A percentile compares a stretch with the other conserved stretches of the same genome.
phyloP scores from a whole-genome alignment of 2,113 vertebrate species.

The Erpornis zantholeuca region DNA sequence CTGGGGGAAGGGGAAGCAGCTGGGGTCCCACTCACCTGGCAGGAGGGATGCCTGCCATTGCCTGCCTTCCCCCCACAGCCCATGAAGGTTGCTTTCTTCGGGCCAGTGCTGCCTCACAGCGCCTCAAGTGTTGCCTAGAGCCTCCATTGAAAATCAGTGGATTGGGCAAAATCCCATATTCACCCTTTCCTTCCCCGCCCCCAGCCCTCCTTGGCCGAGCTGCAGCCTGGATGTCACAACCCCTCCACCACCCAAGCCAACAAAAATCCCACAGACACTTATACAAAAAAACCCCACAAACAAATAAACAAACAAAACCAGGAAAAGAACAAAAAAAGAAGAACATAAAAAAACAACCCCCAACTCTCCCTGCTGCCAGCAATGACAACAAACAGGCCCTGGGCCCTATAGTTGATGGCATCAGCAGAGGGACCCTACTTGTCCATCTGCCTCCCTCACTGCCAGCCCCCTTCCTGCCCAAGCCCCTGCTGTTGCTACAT shows the following conservation, averaged over 20 bases:
- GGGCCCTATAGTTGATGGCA: conserved; percentile 54
- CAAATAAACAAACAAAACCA: not conserved
- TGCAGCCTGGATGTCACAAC: conserved; percentile 34
- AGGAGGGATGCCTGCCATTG: not conserved
- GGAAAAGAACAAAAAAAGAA: not conserved
- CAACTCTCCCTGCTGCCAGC: not conserved
- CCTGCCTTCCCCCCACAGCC: not conserved
- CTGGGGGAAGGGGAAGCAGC: not conserved
- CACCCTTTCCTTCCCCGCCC: not conserved
- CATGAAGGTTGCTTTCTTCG: conserved; percentile 30
- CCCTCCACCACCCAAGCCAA: not conserved
- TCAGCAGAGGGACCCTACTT: conserved; percentile 5
- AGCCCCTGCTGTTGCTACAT: not conserved
- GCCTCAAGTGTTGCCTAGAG: conserved; percentile 39
- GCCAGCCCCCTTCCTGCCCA: not conserved
- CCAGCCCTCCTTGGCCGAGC: conserved; percentile 45
- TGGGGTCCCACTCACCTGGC: not conserved
- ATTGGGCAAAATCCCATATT: conserved; percentile 77
- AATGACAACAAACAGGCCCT: not conserved
- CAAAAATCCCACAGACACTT: not conserved
- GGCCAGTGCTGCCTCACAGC: conserved; percentile 6
- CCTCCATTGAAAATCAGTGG: conserved; percentile 75
- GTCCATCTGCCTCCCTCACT: not conserved
- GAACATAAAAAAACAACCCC: not conserved
- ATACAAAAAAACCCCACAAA: not conserved